These are phyloP conservation scores for Hippopotamyrus pictus DNA, from an alignment of 2,797 vertebrate genomes.

Conservation along the genomic window DNA sequence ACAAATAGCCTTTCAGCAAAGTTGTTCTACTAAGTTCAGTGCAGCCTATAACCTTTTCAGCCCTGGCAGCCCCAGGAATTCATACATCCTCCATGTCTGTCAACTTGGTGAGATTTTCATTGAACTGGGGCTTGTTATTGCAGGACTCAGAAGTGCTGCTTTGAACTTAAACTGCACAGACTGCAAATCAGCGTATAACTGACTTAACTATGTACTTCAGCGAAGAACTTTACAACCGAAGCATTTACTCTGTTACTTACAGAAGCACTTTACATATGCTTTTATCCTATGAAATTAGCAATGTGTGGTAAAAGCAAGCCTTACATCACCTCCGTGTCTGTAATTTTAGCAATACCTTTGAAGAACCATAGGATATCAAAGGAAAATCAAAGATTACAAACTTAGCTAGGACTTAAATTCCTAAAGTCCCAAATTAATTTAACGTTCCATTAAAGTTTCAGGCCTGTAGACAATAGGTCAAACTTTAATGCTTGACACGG, in stretches of 20 bases:
- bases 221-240: not conserved
- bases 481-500: not conserved
- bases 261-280: slow-evolving; percentile 22
- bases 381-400: not conserved
- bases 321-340: not conserved
- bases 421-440: not conserved
- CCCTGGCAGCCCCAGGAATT: not conserved
- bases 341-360: slow-evolving; percentile 1
- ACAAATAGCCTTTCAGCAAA: not conserved
- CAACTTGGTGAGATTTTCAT: not conserved
- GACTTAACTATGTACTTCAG: not conserved
- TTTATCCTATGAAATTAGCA: slow-evolving; percentile 3
- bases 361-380: not conserved
- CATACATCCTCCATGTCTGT: not conserved
- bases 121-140: not conserved
- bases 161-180: not conserved
- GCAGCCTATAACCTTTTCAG: not conserved
- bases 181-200: not conserved
- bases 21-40: not conserved
- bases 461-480: not conserved
- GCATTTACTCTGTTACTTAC: slow-evolving; percentile 10
- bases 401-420: not conserved
- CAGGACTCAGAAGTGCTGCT: not conserved
- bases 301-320: not conserved
- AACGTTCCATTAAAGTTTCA: not conserved